These are phyloP conservation scores for Oxyteleia sp. DNA, from an alignment of 2,888 invertebrate species.

Conservation along the genomic window DNA sequence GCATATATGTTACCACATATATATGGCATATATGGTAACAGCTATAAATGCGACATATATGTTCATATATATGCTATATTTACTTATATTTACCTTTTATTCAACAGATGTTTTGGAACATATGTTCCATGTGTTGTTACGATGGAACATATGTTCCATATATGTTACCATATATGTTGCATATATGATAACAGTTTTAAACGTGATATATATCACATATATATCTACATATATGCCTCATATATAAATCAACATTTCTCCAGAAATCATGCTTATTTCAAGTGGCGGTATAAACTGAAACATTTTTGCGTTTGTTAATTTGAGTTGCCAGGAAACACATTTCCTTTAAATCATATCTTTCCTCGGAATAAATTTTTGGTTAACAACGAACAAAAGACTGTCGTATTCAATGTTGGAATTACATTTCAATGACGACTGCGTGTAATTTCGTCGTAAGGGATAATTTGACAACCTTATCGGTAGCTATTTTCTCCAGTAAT, in stretches of 20 bases:
- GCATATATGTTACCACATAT: too few relatives aligned
- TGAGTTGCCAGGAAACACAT: neutral
- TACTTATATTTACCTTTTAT: too few relatives aligned
- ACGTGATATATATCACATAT: too few relatives aligned
- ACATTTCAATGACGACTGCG: constrained; percentile 7
- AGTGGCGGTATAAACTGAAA: neutral
- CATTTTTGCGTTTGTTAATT: constrained; percentile 49
- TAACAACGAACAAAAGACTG: neutral
- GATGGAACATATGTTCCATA: too few relatives aligned
- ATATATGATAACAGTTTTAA: too few relatives aligned
- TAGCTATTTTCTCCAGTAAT: neutral
- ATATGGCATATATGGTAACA: too few relatives aligned
- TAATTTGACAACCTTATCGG: constrained; percentile 9
- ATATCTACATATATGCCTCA: too few relatives aligned
- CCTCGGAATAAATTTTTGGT: neutral
- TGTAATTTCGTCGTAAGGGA: constrained; percentile 14
- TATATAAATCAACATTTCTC: constrained; percentile 6
- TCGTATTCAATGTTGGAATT: neutral
- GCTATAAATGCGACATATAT: too few relatives aligned
- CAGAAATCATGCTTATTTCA: neutral
- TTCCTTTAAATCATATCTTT: neutral
- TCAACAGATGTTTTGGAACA: too few relatives aligned
- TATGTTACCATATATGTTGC: too few relatives aligned
- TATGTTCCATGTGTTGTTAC: too few relatives aligned
- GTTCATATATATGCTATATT: too few relatives aligned